Percentiles rank a stretch among this genome's conserved stretches.
Evolutionary conservation across 1,140 invertebrate species (phyloP).

Genomic region (Dreissena polymorpha): DNA sequence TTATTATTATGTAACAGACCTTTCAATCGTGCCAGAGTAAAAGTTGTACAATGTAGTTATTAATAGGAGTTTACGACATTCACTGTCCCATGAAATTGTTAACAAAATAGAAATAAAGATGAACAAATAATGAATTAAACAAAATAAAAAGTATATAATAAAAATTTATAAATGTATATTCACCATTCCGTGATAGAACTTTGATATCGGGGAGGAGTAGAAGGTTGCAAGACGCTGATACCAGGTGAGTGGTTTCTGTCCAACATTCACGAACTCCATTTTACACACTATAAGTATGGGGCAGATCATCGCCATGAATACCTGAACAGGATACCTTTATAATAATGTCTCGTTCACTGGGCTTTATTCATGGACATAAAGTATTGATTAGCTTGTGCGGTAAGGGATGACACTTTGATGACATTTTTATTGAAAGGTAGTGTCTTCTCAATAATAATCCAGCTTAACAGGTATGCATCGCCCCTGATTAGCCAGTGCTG

Average conservation of each 20-base stretch:
- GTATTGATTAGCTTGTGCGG: too few species aligned
- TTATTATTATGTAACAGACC: too few species aligned
- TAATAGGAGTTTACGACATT: too few species aligned
- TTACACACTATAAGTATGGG: slow-evolving; percentile 47
- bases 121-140: neutral
- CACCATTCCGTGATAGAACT: slow-evolving; percentile 71
- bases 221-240: slow-evolving; percentile 66
- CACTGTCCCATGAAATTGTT: too few species aligned
- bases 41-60: too few species aligned
- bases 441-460: too few species aligned
- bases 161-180: slow-evolving; percentile 41
- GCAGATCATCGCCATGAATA: slow-evolving; percentile 58
- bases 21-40: too few species aligned
- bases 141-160: neutral
- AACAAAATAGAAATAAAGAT: neutral
- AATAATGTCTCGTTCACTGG: too few species aligned
- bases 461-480: neutral
- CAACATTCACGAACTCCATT: slow-evolving; percentile 60
- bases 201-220: slow-evolving; percentile 72
- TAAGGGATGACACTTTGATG: too few species aligned
- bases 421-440: too few species aligned
- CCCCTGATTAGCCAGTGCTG: too few species aligned
- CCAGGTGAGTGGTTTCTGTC: slow-evolving; percentile 37
- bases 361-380: too few species aligned
- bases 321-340: slow-evolving; percentile 59